Base-by-base conservation (phyloP, 2,797 vertebrate genomes). In the Taeniopygia guttata region DNA sequence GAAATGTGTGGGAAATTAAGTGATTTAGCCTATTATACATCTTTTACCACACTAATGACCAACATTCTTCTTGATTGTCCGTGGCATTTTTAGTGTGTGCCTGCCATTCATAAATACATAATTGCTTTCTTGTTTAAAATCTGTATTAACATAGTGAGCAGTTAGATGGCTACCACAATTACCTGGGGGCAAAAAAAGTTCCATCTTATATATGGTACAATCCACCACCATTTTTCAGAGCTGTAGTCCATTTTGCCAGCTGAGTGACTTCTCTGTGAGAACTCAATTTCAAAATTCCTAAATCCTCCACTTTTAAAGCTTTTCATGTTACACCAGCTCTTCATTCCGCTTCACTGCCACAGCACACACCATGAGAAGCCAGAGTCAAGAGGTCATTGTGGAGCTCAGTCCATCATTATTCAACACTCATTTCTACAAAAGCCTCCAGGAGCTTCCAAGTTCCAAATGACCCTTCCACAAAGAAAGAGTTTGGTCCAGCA, bases 21-120 rank as follows among this genome's bases (percentile, higher is more conserved):
- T 93, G 89, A 90, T 93, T 94, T 83, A 92, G 87, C 68, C 75
- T 54, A 66, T 93, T 84, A 93, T 45, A 52, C 36, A 54, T 91
- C 64, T 79, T 91, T 86, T 55, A 51, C 46, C 54, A 58, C 34
- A 14, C 67, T 90, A 91, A 95, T 66, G 49, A 55, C 36, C 64
- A 66, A 75, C 51, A 67, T 64, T 54, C 38, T 62, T 89, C 75
- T 40, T 80, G 52, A 78, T 11, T 77, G 67, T 79, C n/a, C 49
- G 60, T 52, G 52, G 54, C 54, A 58, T 62, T 83, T 91, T 36
- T 85, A 93, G 46, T 20, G 36, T 32, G 16, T 75, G 56, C 30
- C 25, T 40, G 7, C 67, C 64, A 79, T 79, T 82, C 76, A 91
- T 30, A 95, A 88, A 87, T 51, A 75, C 10, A 26, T 34, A 81